phyloP scores from a whole-genome alignment of 37 sponge, comb jelly and placozoan species.

The Eunapius fragilis region DNA sequence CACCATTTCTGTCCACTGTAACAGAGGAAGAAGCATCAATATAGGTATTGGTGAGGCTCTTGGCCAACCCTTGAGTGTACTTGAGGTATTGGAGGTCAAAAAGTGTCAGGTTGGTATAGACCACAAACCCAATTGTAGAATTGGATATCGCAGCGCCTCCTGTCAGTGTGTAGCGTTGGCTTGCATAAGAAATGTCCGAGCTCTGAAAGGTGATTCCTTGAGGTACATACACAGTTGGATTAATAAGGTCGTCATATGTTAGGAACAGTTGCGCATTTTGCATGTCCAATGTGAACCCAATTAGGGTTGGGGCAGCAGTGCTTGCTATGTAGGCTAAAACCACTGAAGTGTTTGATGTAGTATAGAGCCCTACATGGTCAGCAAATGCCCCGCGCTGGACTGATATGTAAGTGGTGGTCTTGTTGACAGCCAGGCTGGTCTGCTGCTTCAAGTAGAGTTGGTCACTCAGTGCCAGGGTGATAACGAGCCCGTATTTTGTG shows the following conservation, averaged over 20 bases:
- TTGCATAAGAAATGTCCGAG: conserved; percentile 26
- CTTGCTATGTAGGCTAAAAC: conserved; percentile 47
- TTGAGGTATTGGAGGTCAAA: conserved; percentile 73
- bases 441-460: conserved; percentile 62
- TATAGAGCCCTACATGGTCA: conserved; percentile 28
- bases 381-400: conserved; percentile 63
- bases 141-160: conserved; percentile 65
- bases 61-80: conserved; percentile 62
- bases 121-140: conserved; percentile 69
- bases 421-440: conserved; percentile 52
- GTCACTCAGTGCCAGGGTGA: conserved; percentile 71
- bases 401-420: conserved; percentile 59
- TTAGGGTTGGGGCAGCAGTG: conserved; percentile 60
- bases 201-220: conserved; percentile 84
- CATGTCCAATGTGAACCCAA: conserved; percentile 81
- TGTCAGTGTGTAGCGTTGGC: conserved; percentile 54
- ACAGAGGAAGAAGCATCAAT: conserved; percentile 62
- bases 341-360: conserved; percentile 61
- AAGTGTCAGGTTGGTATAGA: conserved; percentile 62
- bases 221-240: conserved; percentile 54
- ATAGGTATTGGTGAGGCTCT: conserved; percentile 60
- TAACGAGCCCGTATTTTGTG: conserved; percentile 7
- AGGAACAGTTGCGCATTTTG: conserved; percentile 63
- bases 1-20: conserved; percentile 39
- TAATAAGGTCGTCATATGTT: conserved; percentile 87